These are phyloP conservation scores for Montifringilla adamsi DNA, from an alignment of 2,113 vertebrate genomes.

Conservation along the genomic window DNA sequence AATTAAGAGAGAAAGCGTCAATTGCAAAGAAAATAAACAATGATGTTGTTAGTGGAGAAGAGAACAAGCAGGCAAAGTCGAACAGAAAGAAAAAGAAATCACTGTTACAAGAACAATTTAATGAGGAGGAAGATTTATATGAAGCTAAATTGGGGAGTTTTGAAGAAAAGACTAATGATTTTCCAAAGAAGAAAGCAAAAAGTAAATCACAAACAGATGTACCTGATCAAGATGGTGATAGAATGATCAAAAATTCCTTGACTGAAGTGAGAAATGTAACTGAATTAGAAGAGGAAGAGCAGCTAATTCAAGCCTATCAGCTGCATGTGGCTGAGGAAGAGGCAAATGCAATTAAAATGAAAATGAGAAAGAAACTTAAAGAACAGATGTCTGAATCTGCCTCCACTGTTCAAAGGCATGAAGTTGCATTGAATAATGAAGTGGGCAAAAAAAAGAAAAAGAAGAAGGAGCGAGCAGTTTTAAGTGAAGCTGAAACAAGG, in stretches of 20 bases:
- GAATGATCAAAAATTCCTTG: slow-evolving; percentile 69
- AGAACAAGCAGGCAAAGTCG: slow-evolving; percentile 41
- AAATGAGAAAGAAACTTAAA: slow-evolving; percentile 75
- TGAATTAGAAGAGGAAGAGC: slow-evolving; percentile 74
- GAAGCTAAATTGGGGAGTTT: slow-evolving; percentile 29
- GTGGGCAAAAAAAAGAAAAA: slow-evolving; percentile 86
- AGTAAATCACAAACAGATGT: slow-evolving; percentile 50
- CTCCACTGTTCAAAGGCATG: slow-evolving; percentile 53
- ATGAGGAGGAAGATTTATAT: slow-evolving; percentile 52
- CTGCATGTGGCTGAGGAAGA: slow-evolving; percentile 82
- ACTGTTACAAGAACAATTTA: slow-evolving; percentile 39
- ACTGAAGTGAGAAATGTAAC: slow-evolving; percentile 36
- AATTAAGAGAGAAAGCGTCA: slow-evolving; percentile 69
- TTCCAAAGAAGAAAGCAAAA: slow-evolving; percentile 48
- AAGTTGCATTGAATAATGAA: slow-evolving; percentile 75
- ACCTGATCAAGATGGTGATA: slow-evolving; percentile 49
- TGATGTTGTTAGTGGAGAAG: slow-evolving; percentile 63
- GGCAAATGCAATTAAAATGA: slow-evolving; percentile 76
- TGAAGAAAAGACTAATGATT: slow-evolving; percentile 37
- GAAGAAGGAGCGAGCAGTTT: slow-evolving; percentile 67
- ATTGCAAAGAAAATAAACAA: slow-evolving; percentile 76
- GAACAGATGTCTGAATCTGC: slow-evolving; percentile 68
- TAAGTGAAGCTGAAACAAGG: slow-evolving; percentile 78
- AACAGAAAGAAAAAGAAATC: slow-evolving; percentile 75
- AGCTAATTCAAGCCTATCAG: slow-evolving; percentile 81